These are phyloP conservation scores for Eledone cirrhosa DNA, from an alignment of 2,888 invertebrate genomes.

Conservation along the genomic window DNA sequence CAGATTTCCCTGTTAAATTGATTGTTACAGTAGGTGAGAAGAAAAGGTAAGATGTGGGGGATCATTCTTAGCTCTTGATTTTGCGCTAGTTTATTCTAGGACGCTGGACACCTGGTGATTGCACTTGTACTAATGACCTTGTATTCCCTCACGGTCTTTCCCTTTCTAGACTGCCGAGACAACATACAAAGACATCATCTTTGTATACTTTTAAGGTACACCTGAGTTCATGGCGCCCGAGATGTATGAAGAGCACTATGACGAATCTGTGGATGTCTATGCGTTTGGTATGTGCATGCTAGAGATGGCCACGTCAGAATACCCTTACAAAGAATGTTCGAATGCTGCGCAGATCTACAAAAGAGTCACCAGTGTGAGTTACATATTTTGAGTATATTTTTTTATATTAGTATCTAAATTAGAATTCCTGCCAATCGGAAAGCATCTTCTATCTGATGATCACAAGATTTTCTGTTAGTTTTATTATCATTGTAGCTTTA, in stretches of 20 bases:
- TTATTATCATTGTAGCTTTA: too few relatives aligned
- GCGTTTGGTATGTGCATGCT: conserved; percentile 99
- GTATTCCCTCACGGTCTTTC: conserved; percentile 41
- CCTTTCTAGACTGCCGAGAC: conserved; percentile 46
- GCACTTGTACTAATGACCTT: conserved; percentile 37
- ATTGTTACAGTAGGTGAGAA: conserved; percentile 23
- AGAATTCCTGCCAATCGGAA: too few relatives aligned
- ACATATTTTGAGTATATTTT: too few relatives aligned
- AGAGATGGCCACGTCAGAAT: conserved; percentile 99
- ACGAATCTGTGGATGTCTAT: conserved; percentile 98
- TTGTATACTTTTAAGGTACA: conserved; percentile 73
- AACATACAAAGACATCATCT: conserved; percentile 45
- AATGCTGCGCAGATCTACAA: conserved; percentile 99
- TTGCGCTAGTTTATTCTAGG: conserved; percentile 24
- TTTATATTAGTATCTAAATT: too few relatives aligned
- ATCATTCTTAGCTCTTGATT: conserved; percentile 24
- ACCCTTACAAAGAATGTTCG: conserved; percentile 98
- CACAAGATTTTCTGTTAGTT: too few relatives aligned
- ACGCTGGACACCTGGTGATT: conserved; percentile 22
- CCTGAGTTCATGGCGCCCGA: conserved; percentile 98
- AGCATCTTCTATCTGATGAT: too few relatives aligned
- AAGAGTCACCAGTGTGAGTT: conserved; percentile 91
- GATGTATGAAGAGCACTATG: conserved; percentile 99
- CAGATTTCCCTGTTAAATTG: conserved; percentile 25
- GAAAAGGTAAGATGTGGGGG: conserved; percentile 27